Base-by-base conservation (phyloP, 2,797 vertebrate species). In the Cyclopterus lumpus region DNA sequence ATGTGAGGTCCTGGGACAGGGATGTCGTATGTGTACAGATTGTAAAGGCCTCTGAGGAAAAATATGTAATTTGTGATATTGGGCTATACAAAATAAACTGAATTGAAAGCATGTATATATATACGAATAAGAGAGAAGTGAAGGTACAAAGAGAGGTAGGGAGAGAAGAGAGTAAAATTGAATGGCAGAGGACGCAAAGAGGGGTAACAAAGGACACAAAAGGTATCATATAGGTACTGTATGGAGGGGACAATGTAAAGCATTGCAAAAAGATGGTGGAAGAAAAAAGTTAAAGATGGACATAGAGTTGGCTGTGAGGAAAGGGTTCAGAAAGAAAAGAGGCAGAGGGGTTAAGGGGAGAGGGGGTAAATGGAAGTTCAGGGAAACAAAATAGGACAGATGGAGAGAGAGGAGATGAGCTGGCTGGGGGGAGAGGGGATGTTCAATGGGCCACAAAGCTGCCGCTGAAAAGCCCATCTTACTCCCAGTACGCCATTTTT, bases 371-470 rank as follows among this genome's bases (percentile, higher is more conserved):
- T 59, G 51, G 71, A 75, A 71, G 55, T 64, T n/a, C 38, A 66
- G 30, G 44, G 55, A 69, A 67, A 64, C 70, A 81, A 68, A 83
- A 82, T 69, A 55, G 79, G 66, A 85, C 79, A 75, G 73, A 76
- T 74, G 58, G 71, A 83, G 80, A 72, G 53, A 71, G 55, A 79
- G 59, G 68, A 68, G 68, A 73, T 82, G 78, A 90, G 80, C 58
- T 34, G 71, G 73, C 55, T 69, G 63, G 58, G 69, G 26, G 34
- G 68, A 40, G 57, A 68, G 48, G 22, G 65, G 74, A 57, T 79
- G 86, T 79, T 88, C 86, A 90, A 91, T 86, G 85, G 79, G 80
- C 84, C 87, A 83, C 69, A 79, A 71, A 75, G 2, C 79, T 77
- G 71, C 81, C 22, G 46, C 77, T 86, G 68, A 84, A 84, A 87